Percentiles rank a stretch among this genome's conserved stretches.
phyloP scores from a whole-genome alignment of 2,888 invertebrate species.

The Unio pictorum region DNA sequence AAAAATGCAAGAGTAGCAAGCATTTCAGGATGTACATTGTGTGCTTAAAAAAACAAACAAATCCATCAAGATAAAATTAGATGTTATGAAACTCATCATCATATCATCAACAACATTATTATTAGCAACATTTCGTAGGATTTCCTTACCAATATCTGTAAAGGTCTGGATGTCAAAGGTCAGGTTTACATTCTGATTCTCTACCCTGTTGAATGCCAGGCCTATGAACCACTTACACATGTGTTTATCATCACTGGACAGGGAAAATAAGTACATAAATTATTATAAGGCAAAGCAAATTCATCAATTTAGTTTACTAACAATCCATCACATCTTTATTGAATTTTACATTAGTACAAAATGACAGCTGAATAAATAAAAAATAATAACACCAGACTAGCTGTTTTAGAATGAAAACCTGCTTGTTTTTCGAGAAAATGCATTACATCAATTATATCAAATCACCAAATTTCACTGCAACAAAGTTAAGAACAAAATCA shows the following conservation, averaged over 20 bases:
- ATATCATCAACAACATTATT: not conserved
- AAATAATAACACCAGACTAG: not conserved
- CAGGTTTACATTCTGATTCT: conserved; percentile 91
- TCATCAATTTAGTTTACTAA: no score
- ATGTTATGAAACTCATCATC: not conserved
- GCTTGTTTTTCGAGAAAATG: no score
- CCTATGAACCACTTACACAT: conserved; percentile 99
- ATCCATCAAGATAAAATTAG: no score
- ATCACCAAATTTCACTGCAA: no score
- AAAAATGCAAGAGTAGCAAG: no score
- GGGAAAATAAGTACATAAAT: conserved; percentile 18
- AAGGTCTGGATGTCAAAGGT: conserved; percentile 94
- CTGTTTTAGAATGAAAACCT: no score
- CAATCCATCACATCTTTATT: no score
- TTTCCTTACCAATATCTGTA: conserved; percentile 83
- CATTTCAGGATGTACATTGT: no score
- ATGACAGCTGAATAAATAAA: not conserved
- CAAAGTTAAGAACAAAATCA: no score
- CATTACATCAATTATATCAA: no score
- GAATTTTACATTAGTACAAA: not conserved
- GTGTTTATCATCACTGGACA: conserved; percentile 73
- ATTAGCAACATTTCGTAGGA: not conserved
- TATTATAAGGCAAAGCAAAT: no score
- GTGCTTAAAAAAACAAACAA: no score
- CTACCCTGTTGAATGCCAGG: conserved; percentile 88